A percentile compares a stretch with the other conserved stretches of the same genome.
These are phyloP conservation scores for Theretra japonica DNA, from an alignment of 2,888 invertebrate genomes.

Conservation along the genomic window DNA sequence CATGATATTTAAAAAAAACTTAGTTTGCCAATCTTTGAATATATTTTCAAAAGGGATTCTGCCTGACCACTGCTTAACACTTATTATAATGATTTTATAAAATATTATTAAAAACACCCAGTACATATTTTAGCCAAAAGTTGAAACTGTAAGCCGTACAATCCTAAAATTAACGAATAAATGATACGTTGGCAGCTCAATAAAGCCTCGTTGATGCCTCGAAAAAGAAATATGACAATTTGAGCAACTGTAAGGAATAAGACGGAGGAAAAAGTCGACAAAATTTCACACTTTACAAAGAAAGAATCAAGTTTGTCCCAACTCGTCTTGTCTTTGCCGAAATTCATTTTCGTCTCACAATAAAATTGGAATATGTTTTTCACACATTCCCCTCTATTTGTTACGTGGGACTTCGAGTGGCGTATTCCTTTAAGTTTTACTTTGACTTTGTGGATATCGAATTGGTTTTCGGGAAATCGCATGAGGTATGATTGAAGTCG, in stretches of 20 bases:
- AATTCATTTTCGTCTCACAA: constrained; percentile 9
- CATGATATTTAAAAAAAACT: too few species aligned
- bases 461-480: background rate
- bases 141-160: too few species aligned
- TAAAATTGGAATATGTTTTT: constrained; percentile 8
- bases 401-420: background rate
- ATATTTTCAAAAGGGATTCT: too few species aligned
- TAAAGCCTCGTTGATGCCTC: background rate
- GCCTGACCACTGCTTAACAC: too few species aligned
- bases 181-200: background rate
- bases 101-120: too few species aligned
- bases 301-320: background rate
- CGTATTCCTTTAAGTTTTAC: background rate
- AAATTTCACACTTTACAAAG: constrained; percentile 32
- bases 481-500: background rate
- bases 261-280: background rate
- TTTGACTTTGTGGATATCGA: background rate
- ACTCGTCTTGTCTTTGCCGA: constrained; percentile 14
- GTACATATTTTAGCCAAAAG: too few species aligned
- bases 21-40: too few species aligned
- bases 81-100: too few species aligned
- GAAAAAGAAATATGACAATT: constrained; percentile 7
- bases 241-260: constrained; percentile 5
- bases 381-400: background rate
- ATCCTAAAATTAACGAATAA: constrained; percentile 3